A percentile compares a stretch with the other conserved stretches of the same genome.
These are phyloP conservation scores for Lipotes vexillifer DNA, from an alignment of 2,113 vertebrate species.

Conservation along the genomic window DNA sequence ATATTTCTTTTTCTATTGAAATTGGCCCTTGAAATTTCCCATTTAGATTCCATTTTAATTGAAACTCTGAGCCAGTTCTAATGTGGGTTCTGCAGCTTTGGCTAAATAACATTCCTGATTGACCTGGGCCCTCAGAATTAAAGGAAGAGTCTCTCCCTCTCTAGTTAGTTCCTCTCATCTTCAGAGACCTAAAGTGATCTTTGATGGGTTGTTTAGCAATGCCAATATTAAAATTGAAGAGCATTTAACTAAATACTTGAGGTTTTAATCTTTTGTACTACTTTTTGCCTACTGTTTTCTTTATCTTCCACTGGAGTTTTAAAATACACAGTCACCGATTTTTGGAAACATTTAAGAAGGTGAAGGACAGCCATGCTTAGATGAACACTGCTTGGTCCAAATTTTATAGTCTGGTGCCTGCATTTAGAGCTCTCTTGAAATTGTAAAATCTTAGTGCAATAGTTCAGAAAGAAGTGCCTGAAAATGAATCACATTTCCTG, in stretches of 20 bases:
- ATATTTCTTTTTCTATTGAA: slow-evolving; percentile 70
- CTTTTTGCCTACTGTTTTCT: slow-evolving; percentile 6
- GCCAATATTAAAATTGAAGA: slow-evolving; percentile 42
- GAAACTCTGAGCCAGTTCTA: slow-evolving; percentile 63
- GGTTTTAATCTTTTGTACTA: slow-evolving; percentile 33
- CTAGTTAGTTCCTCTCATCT: not conserved
- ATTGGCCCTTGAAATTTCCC: slow-evolving; percentile 70
- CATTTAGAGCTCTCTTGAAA: slow-evolving; percentile 64
- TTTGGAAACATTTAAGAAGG: slow-evolving; percentile 42
- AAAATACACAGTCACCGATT: not conserved
- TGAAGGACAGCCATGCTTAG: slow-evolving; percentile 34
- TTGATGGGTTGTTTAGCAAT: slow-evolving; percentile 43
- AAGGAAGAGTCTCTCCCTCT: not conserved
- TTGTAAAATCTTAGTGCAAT: slow-evolving; percentile 69
- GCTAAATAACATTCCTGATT: slow-evolving; percentile 44
- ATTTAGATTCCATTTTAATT: slow-evolving; percentile 75
- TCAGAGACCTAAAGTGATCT: slow-evolving; percentile 19
- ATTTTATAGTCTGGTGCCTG: slow-evolving; percentile 64
- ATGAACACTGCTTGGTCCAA: slow-evolving; percentile 57
- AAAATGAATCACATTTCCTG: slow-evolving; percentile 70
- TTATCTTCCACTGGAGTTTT: not conserved
- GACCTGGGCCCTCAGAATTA: not conserved
- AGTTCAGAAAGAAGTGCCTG: slow-evolving; percentile 68
- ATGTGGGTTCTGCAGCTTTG: slow-evolving; percentile 49
- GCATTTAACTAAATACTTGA: slow-evolving; percentile 42